Base-by-base conservation (phyloP, 2,888 invertebrate genomes). In the Epinotia brunnichana region DNA sequence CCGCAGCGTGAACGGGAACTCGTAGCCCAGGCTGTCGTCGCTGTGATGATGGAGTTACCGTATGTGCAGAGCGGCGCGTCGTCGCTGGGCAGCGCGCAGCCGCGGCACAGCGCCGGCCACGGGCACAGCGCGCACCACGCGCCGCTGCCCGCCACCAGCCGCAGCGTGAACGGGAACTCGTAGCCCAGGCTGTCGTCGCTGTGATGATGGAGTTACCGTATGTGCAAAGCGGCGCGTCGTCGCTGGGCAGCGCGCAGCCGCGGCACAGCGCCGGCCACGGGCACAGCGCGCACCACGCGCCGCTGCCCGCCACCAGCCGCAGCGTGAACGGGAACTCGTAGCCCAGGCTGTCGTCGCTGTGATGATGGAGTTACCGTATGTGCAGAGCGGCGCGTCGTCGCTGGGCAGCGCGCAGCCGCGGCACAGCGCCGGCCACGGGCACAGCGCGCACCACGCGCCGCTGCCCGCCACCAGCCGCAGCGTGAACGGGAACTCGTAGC, bases 301-400 rank as follows among this genome's bases (percentile, higher is more conserved):
- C 95, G 94, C 73, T 61, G 24, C 51, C 61, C 59, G 74, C 96
- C 66, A 98, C 97, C 35, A 96, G 95, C 78, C 97, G 96, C 86
- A 98, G 91, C 74, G 96, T 96, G 92, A 98, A 98, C 68, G 98
- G 98, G 88, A 97, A 98, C 90, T 97, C 97, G 92, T 98, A 97
- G 41, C 97, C 97, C 70, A 97, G 94, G 81, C 97, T 97, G 93
- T 98, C 98, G 93, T 98, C 98, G 90, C 98, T 98, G 92, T 0
- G 91, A 90, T 24, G 21, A 24, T 15, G 2, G 2, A 2, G 44
- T 64, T 11, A 68, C 60, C 83, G 78, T 80, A 80, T 70, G 82
- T 78, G 61, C 61, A 86, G 17, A 95, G 87, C 66, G 93, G 90
- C 69, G 91, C 88, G 77, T 94, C 94, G 76, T 94, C 94, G 85